Evolutionary conservation across 2,888 invertebrate genomes (phyloP), one percentile per base, ranked within the genome.

Genomic region (Coremacera marginata): DNA sequence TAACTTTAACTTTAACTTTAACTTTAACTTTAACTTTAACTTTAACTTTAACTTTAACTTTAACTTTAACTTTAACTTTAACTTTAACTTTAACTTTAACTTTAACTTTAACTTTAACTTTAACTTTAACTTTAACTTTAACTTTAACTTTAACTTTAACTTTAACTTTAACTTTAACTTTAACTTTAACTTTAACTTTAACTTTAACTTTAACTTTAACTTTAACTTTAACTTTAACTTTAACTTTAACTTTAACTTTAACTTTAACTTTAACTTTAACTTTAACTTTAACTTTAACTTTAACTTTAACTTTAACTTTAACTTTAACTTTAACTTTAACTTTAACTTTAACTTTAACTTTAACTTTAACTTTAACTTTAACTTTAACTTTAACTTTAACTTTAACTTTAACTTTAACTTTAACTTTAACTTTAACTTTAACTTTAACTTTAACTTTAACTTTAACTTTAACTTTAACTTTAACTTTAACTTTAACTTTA

Each of bases 1-100:
- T n/a, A n/a, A n/a, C 31, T 3, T 4, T 31, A 25, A 8, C 5
- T 8, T 25, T 60, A 25, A 22, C 5, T 7, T 27, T 9, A 19
- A 49, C 22, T 0, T 4, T 31, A n/a, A 14, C n/a, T 11, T 5
- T 31, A 4, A 5, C 84, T n/a, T n/a, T n/a, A n/a, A n/a, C 31
- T 3, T 4, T 31, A 25, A 8, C 5, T 8, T 25, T 60, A 25
- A 22, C 5, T 7, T 27, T 9, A 19, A 49, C 22, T 0, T 4
- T 31, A n/a, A 14, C n/a, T 11, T 5, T 31, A 4, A 5, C 84
- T n/a, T n/a, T n/a, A n/a, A n/a, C 31, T 3, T 4, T 31, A 25
- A 8, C 5, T 8, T 25, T 60, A 25, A 22, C 5, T 7, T 27
- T 9, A 19, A 49, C 22, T 0, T 4, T 31, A n/a, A 14, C n/a